A percentile compares a stretch with the other conserved stretches of the same genome.
phyloP scores from a whole-genome alignment of 2,113 vertebrate genomes.

The Drymodes brunneopygia region DNA sequence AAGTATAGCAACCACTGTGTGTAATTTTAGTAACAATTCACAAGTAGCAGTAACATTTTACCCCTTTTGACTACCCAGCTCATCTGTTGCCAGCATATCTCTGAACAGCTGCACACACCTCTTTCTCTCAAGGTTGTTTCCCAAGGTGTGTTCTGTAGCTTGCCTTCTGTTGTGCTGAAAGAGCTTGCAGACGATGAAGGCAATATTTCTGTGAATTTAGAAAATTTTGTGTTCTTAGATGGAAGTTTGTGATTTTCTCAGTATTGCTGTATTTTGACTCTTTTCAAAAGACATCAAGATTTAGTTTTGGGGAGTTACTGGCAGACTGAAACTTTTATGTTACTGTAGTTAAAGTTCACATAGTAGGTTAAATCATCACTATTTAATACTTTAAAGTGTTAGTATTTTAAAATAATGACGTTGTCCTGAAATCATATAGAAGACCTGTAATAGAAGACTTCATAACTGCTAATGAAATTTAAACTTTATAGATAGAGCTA shows the following conservation, averaged over 20 bases:
- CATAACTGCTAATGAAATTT: not conserved
- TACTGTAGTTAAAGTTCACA: not conserved
- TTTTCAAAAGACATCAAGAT: not conserved
- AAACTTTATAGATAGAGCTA: not conserved
- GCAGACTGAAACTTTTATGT: not conserved
- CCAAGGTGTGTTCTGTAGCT: fast-evolving
- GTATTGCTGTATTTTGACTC: not conserved
- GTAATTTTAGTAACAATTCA: not conserved
- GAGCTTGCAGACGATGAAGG: not conserved
- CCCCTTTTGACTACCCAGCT: not conserved
- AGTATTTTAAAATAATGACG: not conserved
- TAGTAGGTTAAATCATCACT: not conserved
- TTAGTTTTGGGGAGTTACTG: not conserved
- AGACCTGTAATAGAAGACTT: not conserved
- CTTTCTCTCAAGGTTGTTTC: not conserved
- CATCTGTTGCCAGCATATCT: not conserved
- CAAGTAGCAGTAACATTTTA: not conserved
- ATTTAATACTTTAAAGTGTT: not conserved
- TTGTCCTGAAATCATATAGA: not conserved
- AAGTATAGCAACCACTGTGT: not conserved
- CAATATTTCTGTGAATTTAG: not conserved
- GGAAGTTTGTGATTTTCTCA: not conserved
- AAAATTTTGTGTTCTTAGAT: not conserved
- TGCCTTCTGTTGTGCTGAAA: not conserved
- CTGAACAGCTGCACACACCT: not conserved